Evolutionary conservation across 2,888 invertebrate genomes (phyloP).

Genomic region (Tetropium fuscum): DNA sequence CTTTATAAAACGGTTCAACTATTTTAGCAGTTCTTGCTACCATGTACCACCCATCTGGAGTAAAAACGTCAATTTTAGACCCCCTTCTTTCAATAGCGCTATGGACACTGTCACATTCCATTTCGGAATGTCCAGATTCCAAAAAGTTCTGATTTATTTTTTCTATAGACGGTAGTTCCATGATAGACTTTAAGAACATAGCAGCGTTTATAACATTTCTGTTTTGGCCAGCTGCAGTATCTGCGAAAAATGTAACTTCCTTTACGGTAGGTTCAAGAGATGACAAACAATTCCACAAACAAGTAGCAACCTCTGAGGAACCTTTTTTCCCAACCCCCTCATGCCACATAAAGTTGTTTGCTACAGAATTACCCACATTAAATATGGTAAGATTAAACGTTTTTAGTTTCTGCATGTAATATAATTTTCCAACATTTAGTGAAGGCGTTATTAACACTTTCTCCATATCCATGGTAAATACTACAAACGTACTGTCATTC

Average conservation of each 20-base stretch:
- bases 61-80: constrained; percentile 35
- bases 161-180: constrained; percentile 26
- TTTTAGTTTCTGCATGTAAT: constrained; percentile 3
- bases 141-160: constrained; percentile 35
- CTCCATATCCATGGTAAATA: constrained; percentile 17
- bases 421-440: constrained; percentile 1
- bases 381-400: constrained; percentile 17
- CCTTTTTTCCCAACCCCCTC: constrained; percentile 36
- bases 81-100: constrained; percentile 33
- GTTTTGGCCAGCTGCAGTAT: constrained; percentile 34
- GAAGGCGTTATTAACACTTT: constrained; percentile 5
- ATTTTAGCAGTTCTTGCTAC: constrained; percentile 36
- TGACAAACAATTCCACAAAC: constrained; percentile 20
- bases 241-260: constrained; percentile 34
- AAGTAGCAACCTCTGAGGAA: constrained; percentile 32
- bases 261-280: constrained; percentile 14
- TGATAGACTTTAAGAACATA: constrained; percentile 20
- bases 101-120: constrained; percentile 36
- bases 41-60: constrained; percentile 39
- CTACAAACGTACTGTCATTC: neutral
- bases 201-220: constrained; percentile 33
- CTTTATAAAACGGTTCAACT: neutral
- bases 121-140: constrained; percentile 20
- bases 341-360: constrained; percentile 41
- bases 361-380: neutral